Conservation (phyloP, 2,113 vertebrate species). For the Micromys minutus region DNA sequence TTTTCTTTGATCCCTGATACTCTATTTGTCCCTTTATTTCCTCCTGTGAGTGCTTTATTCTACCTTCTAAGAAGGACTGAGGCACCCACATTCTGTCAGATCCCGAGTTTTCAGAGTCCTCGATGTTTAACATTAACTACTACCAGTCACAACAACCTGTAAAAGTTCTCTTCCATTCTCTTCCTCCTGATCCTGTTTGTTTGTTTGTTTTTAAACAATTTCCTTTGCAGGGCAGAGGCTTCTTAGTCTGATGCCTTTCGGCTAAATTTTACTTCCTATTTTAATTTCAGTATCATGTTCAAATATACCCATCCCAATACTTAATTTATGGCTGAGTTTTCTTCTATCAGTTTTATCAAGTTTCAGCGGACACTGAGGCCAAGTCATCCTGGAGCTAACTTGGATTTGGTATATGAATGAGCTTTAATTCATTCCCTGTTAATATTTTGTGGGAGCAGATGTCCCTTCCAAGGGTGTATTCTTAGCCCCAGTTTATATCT, state of each 20-base stretch:
- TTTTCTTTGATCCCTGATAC: too few species aligned
- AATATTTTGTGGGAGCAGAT: background rate
- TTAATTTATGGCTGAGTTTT: background rate
- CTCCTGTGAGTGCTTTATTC: too few species aligned
- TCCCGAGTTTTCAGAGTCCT: background rate
- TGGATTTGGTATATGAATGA: background rate
- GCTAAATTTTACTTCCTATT: background rate
- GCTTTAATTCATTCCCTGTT: background rate
- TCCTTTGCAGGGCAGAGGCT: background rate
- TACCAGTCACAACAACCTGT: background rate
- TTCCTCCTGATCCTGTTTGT: background rate
- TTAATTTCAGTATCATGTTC: background rate
- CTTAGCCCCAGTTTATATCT: background rate
- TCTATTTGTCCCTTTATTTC: too few species aligned
- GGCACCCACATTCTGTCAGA: too few species aligned
- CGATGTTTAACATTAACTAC: background rate
- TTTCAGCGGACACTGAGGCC: background rate
- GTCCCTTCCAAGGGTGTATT: background rate
- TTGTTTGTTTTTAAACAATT: background rate
- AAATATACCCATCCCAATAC: too few species aligned
- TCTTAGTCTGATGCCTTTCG: background rate
- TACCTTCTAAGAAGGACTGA: too few species aligned
- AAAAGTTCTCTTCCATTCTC: background rate
- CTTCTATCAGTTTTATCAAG: background rate
- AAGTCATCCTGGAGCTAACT: background rate